Evolutionary conservation across 2,113 vertebrate species (phyloP).

Genomic region (Gobiocypris rarus): DNA sequence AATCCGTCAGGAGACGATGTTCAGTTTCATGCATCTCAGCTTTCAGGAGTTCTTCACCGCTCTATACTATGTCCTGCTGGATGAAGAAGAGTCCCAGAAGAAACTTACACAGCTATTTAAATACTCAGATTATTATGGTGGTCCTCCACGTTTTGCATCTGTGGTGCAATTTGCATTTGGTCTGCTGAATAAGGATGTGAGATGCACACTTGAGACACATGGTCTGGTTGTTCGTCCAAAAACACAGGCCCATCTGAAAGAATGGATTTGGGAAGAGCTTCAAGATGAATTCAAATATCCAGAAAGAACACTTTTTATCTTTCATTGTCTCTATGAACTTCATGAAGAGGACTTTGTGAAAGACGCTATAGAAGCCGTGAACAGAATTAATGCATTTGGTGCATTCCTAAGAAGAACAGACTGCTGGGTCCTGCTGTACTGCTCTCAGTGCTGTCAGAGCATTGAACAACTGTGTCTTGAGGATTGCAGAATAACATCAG

Average conservation of each 20-base stretch:
- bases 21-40: conserved; percentile 57
- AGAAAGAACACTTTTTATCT: background rate
- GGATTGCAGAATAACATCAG: background rate
- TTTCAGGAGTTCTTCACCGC: conserved; percentile 68
- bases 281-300: rapidly evolving
- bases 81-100: background rate
- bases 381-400: rapidly evolving
- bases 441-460: conserved; percentile 4
- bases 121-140: too few species aligned
- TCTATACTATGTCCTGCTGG: conserved; percentile 25
- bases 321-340: conserved; percentile 26
- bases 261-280: background rate
- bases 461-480: rapidly evolving
- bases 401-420: background rate
- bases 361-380: background rate
- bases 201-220: background rate
- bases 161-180: conserved; percentile 25
- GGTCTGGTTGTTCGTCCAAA: background rate
- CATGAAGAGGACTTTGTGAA: background rate
- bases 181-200: conserved; percentile 21
- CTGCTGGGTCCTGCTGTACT: conserved; percentile 23
- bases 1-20: background rate
- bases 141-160: background rate
- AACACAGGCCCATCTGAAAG: background rate
- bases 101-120: background rate